Evolutionary conservation across 2,797 vertebrate genomes (phyloP).

Genomic region (Carduelis carduelis): DNA sequence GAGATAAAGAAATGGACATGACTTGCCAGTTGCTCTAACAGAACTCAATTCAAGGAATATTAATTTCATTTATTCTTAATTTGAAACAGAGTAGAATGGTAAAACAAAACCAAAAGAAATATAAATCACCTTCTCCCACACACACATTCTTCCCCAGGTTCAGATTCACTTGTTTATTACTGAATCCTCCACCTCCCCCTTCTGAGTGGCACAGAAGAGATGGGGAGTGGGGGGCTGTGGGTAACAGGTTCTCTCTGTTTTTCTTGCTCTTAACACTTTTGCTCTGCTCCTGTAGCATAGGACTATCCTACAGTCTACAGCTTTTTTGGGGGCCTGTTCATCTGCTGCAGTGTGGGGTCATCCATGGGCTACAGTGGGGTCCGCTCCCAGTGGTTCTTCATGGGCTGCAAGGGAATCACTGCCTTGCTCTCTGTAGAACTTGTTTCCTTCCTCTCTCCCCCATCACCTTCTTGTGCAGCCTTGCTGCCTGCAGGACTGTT

Average conservation of each 20-base stretch:
- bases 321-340: rapidly evolving
- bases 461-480: not conserved
- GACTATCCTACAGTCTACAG: not conserved
- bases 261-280: not conserved
- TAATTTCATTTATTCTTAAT: not conserved
- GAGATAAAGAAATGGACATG: not conserved
- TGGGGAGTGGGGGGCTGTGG: rapidly evolving
- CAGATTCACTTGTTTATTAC: not conserved
- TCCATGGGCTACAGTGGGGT: rapidly evolving
- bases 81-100: not conserved
- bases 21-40: not conserved
- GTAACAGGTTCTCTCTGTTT: not conserved
- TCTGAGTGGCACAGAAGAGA: not conserved
- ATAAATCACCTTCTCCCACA: not conserved
- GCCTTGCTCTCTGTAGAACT: rapidly evolving
- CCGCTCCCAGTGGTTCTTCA: not conserved
- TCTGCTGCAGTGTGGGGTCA: not conserved
- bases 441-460: rapidly evolving
- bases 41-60: not conserved
- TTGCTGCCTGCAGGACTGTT: not conserved
- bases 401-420: not conserved
- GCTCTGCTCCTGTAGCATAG: not conserved
- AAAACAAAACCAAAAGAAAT: not conserved
- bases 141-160: not conserved
- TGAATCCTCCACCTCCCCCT: not conserved